Evolutionary conservation across 1,140 invertebrate species (phyloP).

Genomic region (Protaetia brevitarsis): DNA sequence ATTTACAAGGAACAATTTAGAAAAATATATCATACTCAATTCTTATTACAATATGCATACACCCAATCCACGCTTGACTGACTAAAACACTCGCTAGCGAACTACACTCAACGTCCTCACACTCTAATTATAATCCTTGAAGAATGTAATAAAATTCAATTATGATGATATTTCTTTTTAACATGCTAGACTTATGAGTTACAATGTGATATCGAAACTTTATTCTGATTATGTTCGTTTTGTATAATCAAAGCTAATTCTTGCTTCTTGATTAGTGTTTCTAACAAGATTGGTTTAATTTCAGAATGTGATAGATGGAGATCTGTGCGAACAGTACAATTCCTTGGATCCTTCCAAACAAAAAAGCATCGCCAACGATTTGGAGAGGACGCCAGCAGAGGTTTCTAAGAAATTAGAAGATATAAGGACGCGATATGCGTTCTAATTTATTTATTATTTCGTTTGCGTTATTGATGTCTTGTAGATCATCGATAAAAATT

Average conservation of each 20-base stretch:
- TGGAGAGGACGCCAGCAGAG: conserved; percentile 92
- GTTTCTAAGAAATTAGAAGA: conserved; percentile 96
- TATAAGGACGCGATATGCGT: conserved; percentile 90
- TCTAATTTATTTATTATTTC: conserved; percentile 59
- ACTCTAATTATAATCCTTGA: neutral
- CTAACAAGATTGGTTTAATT: conserved; percentile 23
- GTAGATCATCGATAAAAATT: no score
- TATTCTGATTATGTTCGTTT: neutral
- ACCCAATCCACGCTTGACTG: no score
- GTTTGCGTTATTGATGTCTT: neutral
- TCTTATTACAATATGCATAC: no score
- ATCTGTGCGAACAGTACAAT: conserved; percentile 98
- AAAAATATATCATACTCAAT: no score
- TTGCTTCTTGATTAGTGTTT: conserved; percentile 20
- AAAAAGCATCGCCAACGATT: conserved; percentile 89
- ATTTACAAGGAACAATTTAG: no score
- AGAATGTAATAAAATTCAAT: neutral
- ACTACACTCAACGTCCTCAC: no score
- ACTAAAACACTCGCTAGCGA: no score
- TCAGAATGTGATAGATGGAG: conserved; percentile 96
- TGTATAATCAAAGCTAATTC: neutral
- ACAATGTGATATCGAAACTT: conserved; percentile 26
- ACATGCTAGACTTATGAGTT: conserved; percentile 46
- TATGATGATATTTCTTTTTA: conserved; percentile 32
- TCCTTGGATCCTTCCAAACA: conserved; percentile 92